Base-by-base conservation (phyloP, 1,140 invertebrate genomes). In the Amyelois transitella region DNA sequence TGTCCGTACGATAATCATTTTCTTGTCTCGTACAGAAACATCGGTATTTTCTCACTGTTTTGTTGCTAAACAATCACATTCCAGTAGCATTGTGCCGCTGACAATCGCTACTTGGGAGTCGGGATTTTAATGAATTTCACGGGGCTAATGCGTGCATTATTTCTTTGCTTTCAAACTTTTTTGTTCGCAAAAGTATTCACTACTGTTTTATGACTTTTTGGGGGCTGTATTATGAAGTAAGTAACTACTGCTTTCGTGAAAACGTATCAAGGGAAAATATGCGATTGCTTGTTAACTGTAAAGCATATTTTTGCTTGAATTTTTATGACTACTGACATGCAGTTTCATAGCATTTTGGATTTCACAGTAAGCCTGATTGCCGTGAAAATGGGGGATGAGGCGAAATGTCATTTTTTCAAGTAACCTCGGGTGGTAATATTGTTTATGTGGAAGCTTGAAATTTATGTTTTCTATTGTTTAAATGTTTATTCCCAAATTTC, bases 21-120 rank as follows among this genome's bases (percentile, higher is more conserved):
- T n/a, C n/a, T n/a, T n/a, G n/a, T n/a, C n/a, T n/a, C n/a, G n/a
- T n/a, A n/a, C n/a, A n/a, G n/a, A n/a, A 38, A 2, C n/a, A 14
- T 38, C 2, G 12, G 12, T 4, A 38, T 38, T 38, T 12, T 12
- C 4, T 12, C 44, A 20, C 12, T 48, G 19, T 43, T 51, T 10
- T 6, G 6, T 14, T 6, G 18, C 43, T n/a, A 44, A 48, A 54
- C 52, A 54, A 54, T 53, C 14, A 54, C 43, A 45, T 54, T 28
- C 52, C 43, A 6, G 22, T 38, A 20, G 12, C 19, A 44, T 53
- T 22, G 38, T 45, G 5, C 24, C 25, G 21, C 24, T 25, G 45
- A 24, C 54, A 43, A 48, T 21, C 19, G 22, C 64, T 44, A 57
- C 65, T 62, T 67, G 65, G 65, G 65, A 61, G 65, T 68, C 61